Base-by-base conservation (phyloP, 2,797 vertebrate genomes). In the Trematomus bernacchii region DNA sequence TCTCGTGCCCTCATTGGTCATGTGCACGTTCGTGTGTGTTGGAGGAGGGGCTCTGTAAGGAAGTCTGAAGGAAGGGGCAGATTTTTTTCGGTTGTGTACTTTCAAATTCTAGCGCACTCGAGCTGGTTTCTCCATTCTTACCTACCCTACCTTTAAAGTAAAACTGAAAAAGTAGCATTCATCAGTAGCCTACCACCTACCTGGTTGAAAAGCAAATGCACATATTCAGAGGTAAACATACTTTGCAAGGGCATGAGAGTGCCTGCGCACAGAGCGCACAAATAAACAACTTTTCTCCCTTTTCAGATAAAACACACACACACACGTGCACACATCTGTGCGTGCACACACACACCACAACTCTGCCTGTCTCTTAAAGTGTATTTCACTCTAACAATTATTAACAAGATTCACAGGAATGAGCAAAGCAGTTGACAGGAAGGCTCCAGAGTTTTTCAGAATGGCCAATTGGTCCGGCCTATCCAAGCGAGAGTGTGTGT, bases 331-430 rank as follows among this genome's bases (percentile, higher is more conserved):
- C 59, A 33, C 3, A 27, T 27, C 27, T 27, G 14, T 19, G 18
- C 16, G 0, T 43, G 23, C 6, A 65, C 23, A 16, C 30, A 27
- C 10, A 10, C 14, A 65, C 66, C 63, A 43, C 9, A 48, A 88
- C 78, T 88, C 82, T 10, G 70, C 66, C 85, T 84, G 86, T 79
- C 74, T 87, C 73, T 74, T 72, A 40, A 76, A 80, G 76, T 86
- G 73, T 52, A 77, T 80, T 89, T 87, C 84, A 85, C 77, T 86
- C 84, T 48, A 79, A 83, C 90, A 94, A 90, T 94, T 88, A 93
- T 93, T 93, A 91, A 94, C 86, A 85, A 78, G 74, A 88, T 87
- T 90, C 81, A 73, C 55, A 58, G 85, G 78, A 90, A 88, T 86
- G 81, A 89, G 87, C 81, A 84, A 76, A 85, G 79, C 75, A 64